A percentile compares a stretch with the other conserved stretches of the same genome.
Evolutionary conservation across 2,888 invertebrate species (phyloP).

Genomic region (Eurytoma adleriae): DNA sequence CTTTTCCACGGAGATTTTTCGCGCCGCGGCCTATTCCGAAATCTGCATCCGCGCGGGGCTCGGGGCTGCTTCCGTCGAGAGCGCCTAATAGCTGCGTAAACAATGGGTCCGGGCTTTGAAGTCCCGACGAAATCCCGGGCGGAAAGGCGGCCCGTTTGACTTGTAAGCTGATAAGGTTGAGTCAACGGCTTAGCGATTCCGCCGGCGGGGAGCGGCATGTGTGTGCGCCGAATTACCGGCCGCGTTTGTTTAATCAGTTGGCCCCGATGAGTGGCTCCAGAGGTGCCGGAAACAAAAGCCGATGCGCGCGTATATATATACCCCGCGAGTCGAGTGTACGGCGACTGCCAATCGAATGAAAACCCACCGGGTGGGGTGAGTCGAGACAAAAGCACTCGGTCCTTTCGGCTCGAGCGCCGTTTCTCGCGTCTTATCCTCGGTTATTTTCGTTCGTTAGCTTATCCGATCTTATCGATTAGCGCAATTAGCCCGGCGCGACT

Average conservation of each 20-base stretch:
- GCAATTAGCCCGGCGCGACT: too few species aligned
- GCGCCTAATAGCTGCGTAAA: constrained; percentile 75
- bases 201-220: constrained; percentile 58
- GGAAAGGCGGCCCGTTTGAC: constrained; percentile 63
- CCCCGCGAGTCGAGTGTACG: constrained; percentile 12
- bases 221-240: constrained; percentile 60
- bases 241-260: constrained; percentile 71
- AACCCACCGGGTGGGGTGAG: constrained; percentile 21
- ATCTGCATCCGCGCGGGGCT: constrained; percentile 49
- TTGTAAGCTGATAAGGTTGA: constrained; percentile 76
- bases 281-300: constrained; percentile 55
- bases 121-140: constrained; percentile 66
- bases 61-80: constrained; percentile 63
- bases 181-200: constrained; percentile 74
- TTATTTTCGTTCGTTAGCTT: neutral
- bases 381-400: constrained; percentile 41
- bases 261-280: constrained; percentile 44
- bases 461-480: too few species aligned
- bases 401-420: neutral
- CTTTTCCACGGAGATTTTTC: neutral
- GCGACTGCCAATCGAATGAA: neutral
- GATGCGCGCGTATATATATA: neutral
- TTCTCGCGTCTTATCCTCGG: constrained; percentile 11
- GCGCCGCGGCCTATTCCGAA: neutral
- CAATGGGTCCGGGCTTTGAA: constrained; percentile 67